Evolutionary conservation across 2,113 vertebrate species (phyloP).

Genomic region (Noctilio leporinus): DNA sequence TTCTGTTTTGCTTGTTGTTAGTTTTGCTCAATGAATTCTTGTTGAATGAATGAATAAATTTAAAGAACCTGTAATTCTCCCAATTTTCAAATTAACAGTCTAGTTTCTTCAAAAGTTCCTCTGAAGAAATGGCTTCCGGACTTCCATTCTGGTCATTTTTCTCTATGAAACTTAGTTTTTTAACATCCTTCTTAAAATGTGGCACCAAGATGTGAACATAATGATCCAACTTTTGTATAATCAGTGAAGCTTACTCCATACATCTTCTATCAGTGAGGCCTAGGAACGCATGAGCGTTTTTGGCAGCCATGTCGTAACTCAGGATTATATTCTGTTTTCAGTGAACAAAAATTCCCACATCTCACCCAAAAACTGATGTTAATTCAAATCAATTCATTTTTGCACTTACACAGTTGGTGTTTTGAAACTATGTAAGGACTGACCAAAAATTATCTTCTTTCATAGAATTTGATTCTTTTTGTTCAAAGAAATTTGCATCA

Average conservation of each 20-base stretch:
- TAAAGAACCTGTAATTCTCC: neutral
- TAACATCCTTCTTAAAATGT: slow-evolving; percentile 11
- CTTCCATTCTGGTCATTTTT: neutral
- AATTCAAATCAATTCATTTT: slow-evolving; percentile 21
- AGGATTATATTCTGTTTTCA: neutral
- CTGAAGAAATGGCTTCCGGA: neutral
- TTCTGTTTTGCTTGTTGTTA: too few relatives aligned
- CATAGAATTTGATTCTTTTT: slow-evolving; percentile 42
- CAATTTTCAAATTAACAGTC: neutral
- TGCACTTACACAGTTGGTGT: neutral
- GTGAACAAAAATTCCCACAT: neutral
- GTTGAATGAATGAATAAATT: neutral
- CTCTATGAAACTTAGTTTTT: neutral
- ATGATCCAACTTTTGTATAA: neutral
- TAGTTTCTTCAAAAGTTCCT: neutral
- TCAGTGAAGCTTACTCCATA: neutral
- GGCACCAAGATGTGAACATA: neutral
- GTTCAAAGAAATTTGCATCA: slow-evolving; percentile 47
- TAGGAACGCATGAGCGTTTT: neutral
- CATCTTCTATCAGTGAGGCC: neutral
- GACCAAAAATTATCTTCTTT: slow-evolving; percentile 35
- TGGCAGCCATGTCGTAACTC: neutral
- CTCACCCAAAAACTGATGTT: slow-evolving; percentile 32
- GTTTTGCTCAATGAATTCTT: neutral
- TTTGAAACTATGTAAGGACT: slow-evolving; percentile 39